A percentile compares a stretch with the other conserved stretches of the same genome.
phyloP scores from a whole-genome alignment of 1,140 invertebrate species.

The Euura saliciscinereae region DNA sequence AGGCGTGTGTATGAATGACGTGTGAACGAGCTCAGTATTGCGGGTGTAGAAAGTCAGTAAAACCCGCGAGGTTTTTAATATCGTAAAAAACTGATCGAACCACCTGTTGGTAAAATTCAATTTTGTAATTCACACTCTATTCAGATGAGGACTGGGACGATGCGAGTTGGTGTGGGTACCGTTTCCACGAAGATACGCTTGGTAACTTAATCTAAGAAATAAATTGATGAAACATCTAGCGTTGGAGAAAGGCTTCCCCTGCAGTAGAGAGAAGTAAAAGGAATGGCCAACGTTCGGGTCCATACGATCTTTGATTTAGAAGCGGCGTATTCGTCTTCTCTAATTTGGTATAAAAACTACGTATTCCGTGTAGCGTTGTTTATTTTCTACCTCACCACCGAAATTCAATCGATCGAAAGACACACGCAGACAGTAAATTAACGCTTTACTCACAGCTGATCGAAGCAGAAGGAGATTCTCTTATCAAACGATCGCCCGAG shows the following conservation, averaged over 20 bases:
- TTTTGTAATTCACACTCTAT: not conserved
- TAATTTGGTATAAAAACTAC: slow-evolving; percentile 4
- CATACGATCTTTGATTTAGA: not conserved
- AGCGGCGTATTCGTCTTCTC: not conserved
- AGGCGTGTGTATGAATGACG: no score
- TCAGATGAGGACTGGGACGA: no score
- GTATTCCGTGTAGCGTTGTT: no score
- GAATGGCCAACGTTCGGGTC: no score
- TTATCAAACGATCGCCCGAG: slow-evolving; percentile 4
- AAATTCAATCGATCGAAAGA: slow-evolving; percentile 7
- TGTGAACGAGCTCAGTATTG: no score
- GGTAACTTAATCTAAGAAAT: slow-evolving; percentile 5
- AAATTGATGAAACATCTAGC: not conserved
- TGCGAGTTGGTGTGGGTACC: no score
- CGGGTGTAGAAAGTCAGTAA: no score
- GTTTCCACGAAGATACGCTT: slow-evolving; percentile 4
- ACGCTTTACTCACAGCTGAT: slow-evolving; percentile 7
- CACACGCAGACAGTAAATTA: slow-evolving; percentile 6
- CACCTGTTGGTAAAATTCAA: slow-evolving; percentile 1
- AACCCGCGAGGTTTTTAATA: no score
- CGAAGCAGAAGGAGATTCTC: not conserved
- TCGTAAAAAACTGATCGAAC: not conserved
- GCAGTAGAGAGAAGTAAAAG: no score
- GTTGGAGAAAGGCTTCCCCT: not conserved
- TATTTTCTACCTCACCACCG: not conserved